Percentiles rank a stretch among this genome's conserved stretches.
Evolutionary conservation across 2,888 invertebrate species (phyloP).

Genomic region (Ptychoptera albimana): DNA sequence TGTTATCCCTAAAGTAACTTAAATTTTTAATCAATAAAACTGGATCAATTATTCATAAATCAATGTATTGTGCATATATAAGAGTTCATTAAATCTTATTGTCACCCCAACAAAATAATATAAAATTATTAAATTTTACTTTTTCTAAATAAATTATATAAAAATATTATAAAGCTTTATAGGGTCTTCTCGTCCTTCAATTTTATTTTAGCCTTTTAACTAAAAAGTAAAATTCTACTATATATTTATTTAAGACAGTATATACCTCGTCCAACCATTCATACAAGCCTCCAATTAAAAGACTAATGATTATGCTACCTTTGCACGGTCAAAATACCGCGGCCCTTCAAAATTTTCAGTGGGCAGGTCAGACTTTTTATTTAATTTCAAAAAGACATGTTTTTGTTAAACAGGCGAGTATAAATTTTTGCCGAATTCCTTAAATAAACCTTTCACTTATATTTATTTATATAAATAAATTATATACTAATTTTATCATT

Average conservation of each 20-base stretch:
- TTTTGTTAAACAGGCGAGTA: slow-evolving; percentile 63
- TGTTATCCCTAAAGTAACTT: slow-evolving; percentile 77
- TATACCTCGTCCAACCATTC: slow-evolving; percentile 54
- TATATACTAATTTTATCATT: slow-evolving; percentile 44
- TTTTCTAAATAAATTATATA: slow-evolving; percentile 24
- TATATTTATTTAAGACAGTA: slow-evolving; percentile 40
- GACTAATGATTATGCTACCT: slow-evolving; percentile 69
- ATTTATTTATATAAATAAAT: slow-evolving; percentile 20
- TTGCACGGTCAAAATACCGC: slow-evolving; percentile 64
- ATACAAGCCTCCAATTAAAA: slow-evolving; percentile 66
- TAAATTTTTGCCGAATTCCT: slow-evolving; percentile 47
- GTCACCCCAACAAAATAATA: slow-evolving; percentile 49
- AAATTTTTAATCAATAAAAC: slow-evolving; percentile 42
- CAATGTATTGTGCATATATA: slow-evolving; percentile 27
- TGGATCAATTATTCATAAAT: slow-evolving; percentile 37
- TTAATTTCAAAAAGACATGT: slow-evolving; percentile 49
- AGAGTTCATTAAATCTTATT: slow-evolving; percentile 42
- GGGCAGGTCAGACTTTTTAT: slow-evolving; percentile 56
- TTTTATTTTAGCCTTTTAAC: slow-evolving; percentile 48
- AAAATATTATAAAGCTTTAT: slow-evolving; percentile 47
- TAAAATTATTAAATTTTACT: slow-evolving; percentile 20
- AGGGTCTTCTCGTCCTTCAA: slow-evolving; percentile 66
- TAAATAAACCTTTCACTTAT: slow-evolving; percentile 29
- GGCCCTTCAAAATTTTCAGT: slow-evolving; percentile 56
- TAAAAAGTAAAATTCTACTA: slow-evolving; percentile 38